phyloP scores from a whole-genome alignment of 2,888 invertebrate genomes.

The Ectemnius lituratus region DNA sequence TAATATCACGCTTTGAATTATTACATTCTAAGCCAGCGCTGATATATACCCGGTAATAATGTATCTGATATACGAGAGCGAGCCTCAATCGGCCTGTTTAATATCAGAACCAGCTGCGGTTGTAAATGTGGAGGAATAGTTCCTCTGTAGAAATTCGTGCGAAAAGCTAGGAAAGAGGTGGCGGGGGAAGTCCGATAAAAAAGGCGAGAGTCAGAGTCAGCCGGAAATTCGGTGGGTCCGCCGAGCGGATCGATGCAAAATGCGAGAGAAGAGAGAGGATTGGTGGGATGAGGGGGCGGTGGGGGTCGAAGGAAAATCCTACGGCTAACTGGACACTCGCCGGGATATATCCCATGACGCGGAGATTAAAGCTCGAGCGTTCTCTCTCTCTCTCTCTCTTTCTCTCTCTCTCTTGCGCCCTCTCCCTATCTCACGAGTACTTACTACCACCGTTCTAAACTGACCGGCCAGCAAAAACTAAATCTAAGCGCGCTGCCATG shows the following conservation, averaged over 20 bases:
- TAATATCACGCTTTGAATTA: conserved; percentile 52
- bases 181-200: conserved; percentile 1
- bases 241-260: conserved; percentile 45
- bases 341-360: conserved; percentile 55
- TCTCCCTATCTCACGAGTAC: conserved; percentile 7
- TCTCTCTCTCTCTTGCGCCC: neutral
- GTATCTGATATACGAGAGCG: conserved; percentile 27
- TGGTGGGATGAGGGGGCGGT: neutral
- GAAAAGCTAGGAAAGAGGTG: too few species aligned
- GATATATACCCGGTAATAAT: conserved; percentile 47
- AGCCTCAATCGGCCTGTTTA: conserved; percentile 26
- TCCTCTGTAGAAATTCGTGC: too few species aligned
- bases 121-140: too few species aligned
- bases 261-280: conserved; percentile 12
- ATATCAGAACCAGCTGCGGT: too few species aligned
- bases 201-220: conserved; percentile 24
- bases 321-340: conserved; percentile 52
- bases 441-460: conserved; percentile 2
- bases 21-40: conserved; percentile 46
- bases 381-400: conserved; percentile 28
- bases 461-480: conserved; percentile 8
- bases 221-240: conserved; percentile 49
- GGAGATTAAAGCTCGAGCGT: conserved; percentile 65
- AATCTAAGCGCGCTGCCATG: neutral
- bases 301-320: conserved; percentile 46